These are phyloP conservation scores for Myotis planiceps DNA, from an alignment of 2,797 vertebrate species.

Conservation along the genomic window DNA sequence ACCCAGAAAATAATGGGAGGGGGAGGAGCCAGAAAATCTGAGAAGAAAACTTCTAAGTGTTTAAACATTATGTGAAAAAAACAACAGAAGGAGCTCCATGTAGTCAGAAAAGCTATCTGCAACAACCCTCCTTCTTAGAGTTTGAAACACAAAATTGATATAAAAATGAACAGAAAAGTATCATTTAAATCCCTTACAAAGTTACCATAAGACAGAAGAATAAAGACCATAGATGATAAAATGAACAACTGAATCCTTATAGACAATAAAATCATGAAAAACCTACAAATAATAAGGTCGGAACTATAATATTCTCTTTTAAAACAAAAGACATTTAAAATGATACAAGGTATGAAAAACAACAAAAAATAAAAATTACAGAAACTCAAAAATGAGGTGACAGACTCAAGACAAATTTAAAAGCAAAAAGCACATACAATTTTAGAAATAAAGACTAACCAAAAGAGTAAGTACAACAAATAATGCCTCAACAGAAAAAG, in stretches of 20 bases:
- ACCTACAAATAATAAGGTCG: not conserved
- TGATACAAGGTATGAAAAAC: not conserved
- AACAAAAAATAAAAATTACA: not conserved
- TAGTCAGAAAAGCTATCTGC: not conserved
- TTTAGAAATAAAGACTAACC: not conserved
- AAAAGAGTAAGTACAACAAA: not conserved
- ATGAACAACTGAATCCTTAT: not conserved
- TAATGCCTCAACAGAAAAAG: not conserved
- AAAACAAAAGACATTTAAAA: not conserved
- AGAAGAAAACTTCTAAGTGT: not conserved
- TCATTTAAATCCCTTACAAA: not conserved
- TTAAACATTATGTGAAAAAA: not conserved
- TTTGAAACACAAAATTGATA: not conserved
- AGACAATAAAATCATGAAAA: not conserved
- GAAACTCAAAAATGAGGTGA: not conserved
- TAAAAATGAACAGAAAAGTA: not conserved
- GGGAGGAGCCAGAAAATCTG: not conserved
- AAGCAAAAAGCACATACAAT: not conserved
- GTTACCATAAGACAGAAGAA: not conserved
- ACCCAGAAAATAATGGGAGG: not conserved
- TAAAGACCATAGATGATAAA: not conserved
- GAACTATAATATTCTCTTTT: not conserved
- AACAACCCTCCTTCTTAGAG: not conserved
- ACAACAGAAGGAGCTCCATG: not conserved
- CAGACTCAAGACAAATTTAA: not conserved